Evolutionary conservation across 2,888 invertebrate genomes (phyloP), one percentile per base, ranked within the genome.

Genomic region (Mystacides longicornis): DNA sequence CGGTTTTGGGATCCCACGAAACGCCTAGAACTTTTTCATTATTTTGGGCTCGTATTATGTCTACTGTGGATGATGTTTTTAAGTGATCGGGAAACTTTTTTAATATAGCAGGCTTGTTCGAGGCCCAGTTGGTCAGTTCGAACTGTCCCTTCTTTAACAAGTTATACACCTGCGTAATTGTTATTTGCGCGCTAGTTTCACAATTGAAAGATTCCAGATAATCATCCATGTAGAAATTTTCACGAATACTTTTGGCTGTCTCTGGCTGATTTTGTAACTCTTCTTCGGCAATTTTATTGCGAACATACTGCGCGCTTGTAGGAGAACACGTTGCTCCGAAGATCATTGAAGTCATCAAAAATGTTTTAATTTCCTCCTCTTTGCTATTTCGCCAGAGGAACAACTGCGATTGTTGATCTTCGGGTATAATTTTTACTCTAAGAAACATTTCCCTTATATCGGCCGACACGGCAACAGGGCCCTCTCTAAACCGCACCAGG

Each of bases 361-460:
- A n/a, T n/a, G n/a, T n/a, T n/a, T n/a, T n/a, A n/a, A n/a, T n/a
- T n/a, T n/a, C n/a, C 27, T 55, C 23, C 51, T 52, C 64, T 52
- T 68, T 67, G 14, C 61, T 61, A 9, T 56, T 47, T n/a, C 46
- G 3, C 46, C 46, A 46, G 20, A 16, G n/a, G 18, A 20, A 46
- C 3, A 46, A n/a, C n/a, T 46, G 46, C 21, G 46, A 16, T 7
- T 7, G 5, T n/a, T 46, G 46, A 20, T 46, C 46, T 7, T 20
- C 21, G 5, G 11, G 7, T 7, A 7, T 46, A 3, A 46, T 20
- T n/a, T 20, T 16, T 20, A 46, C n/a, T n/a, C 18, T 14, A 3
- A 64, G 56, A 49, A 67, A 68, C 68, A 69, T 68, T 47, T 69
- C 66, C n/a, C n/a, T n/a, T 5, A 27, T 27, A 11, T 27, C 27